Conservation (phyloP, 2,797 vertebrate species). For the Pogonophryne albipinna region DNA sequence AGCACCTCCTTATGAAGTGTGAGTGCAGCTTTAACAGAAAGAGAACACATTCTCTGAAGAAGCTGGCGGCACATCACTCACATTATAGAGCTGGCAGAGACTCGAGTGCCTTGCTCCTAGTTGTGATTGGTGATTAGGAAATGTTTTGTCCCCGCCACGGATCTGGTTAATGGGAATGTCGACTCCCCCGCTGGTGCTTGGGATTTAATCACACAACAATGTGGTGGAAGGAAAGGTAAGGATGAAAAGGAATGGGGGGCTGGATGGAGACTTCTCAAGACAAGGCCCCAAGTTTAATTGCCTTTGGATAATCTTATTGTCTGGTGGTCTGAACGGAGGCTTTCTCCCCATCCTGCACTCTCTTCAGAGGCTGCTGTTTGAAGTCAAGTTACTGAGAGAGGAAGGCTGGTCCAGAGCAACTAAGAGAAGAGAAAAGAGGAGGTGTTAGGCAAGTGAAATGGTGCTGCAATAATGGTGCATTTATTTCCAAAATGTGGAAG, state of each 20-base stretch:
- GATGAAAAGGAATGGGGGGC: constrained; percentile 58
- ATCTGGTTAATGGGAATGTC: constrained; percentile 75
- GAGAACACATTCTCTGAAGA: constrained; percentile 45
- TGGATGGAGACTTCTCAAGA: constrained; percentile 69
- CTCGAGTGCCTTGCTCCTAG: constrained; percentile 61
- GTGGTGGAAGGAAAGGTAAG: constrained; percentile 67
- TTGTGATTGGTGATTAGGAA: constrained; percentile 80
- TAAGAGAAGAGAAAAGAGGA: background rate
- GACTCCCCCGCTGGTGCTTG: constrained; percentile 71
- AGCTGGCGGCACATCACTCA: constrained; percentile 70
- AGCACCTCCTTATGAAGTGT: constrained; percentile 57
- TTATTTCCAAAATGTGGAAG: background rate
- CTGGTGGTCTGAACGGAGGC: constrained; percentile 63
- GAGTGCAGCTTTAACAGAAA: constrained; percentile 66
- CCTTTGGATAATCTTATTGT: constrained; percentile 83
- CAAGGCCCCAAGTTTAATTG: constrained; percentile 83
- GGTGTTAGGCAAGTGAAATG: background rate
- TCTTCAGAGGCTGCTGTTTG: constrained; percentile 40
- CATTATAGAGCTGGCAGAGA: constrained; percentile 61
- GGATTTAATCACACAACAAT: constrained; percentile 87
- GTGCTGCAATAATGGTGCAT: background rate
- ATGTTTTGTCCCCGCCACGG: constrained; percentile 76
- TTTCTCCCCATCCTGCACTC: constrained; percentile 31
- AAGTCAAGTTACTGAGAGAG: constrained; percentile 42
- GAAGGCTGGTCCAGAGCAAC: constrained; percentile 24